These are phyloP conservation scores for Gymnobelideus leadbeateri DNA, from an alignment of 2,113 vertebrate genomes.

Conservation along the genomic window DNA sequence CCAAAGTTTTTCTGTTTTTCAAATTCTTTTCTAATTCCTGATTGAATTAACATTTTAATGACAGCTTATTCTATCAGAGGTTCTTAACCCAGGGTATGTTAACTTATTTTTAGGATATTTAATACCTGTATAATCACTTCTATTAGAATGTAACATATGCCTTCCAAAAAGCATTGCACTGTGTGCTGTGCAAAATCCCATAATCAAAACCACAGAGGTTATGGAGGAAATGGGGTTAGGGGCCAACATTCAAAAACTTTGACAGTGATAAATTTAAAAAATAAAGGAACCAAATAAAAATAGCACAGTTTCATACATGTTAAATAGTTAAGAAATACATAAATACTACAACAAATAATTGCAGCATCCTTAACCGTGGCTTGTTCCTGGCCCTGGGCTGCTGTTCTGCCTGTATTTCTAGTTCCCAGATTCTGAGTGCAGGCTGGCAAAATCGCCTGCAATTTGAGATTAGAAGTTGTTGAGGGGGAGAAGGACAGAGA, in stretches of 20 bases:
- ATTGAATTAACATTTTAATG: neutral
- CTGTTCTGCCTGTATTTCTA: neutral
- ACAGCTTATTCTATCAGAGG: neutral
- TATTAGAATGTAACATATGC: neutral
- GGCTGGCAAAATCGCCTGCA: neutral
- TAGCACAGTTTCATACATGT: neutral
- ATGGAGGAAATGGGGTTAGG: neutral
- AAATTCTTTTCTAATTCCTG: neutral
- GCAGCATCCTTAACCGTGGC: neutral
- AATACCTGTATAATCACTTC: neutral
- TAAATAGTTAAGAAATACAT: neutral
- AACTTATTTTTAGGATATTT: neutral
- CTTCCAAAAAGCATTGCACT: neutral
- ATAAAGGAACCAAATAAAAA: neutral
- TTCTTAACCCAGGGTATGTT: neutral
- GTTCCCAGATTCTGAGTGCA: neutral
- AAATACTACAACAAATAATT: neutral
- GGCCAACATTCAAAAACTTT: neutral
- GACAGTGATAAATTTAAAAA: neutral
- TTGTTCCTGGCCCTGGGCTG: neutral
- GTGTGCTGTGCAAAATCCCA: neutral
- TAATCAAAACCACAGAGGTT: neutral
- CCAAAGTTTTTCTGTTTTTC: neutral
- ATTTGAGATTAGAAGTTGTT: neutral
- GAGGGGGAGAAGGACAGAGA: neutral